Percentiles rank a stretch among this genome's conserved stretches.
Evolutionary conservation across 2,888 invertebrate genomes (phyloP).

Genomic region (Torymus auratus): DNA sequence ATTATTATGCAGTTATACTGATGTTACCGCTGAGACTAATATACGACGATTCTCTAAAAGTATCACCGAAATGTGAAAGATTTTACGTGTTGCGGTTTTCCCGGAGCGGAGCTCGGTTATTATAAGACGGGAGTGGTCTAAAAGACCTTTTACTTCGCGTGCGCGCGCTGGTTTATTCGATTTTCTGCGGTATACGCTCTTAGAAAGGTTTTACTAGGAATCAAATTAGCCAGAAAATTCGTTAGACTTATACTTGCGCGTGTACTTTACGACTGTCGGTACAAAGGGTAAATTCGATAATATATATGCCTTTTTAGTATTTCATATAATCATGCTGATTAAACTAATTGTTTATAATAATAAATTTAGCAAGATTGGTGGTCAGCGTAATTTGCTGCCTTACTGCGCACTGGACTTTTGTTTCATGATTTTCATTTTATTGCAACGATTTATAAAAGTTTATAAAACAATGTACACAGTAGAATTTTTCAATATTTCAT

Average conservation of each 20-base stretch:
- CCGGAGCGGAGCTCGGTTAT: conserved; percentile 30
- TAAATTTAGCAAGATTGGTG: too few relatives aligned
- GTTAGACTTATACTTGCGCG: conserved; percentile 9
- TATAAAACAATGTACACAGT: too few relatives aligned
- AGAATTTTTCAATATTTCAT: too few relatives aligned
- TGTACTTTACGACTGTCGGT: neutral
- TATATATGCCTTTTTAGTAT: too few relatives aligned
- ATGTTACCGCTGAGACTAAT: conserved; percentile 10
- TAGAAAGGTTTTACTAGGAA: conserved; percentile 46
- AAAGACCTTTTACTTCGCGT: conserved; percentile 38
- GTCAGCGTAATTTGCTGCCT: too few relatives aligned
- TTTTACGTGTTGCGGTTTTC: conserved; percentile 51
- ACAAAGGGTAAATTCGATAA: too few relatives aligned
- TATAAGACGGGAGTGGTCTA: conserved; percentile 45
- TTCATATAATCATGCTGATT: too few relatives aligned
- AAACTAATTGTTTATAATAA: too few relatives aligned
- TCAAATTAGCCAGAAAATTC: conserved; percentile 36
- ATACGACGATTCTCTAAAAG: conserved; percentile 11
- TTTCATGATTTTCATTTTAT: too few relatives aligned
- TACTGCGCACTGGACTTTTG: too few relatives aligned
- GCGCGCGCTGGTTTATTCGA: conserved; percentile 28
- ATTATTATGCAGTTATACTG: conserved; percentile 48
- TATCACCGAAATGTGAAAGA: conserved; percentile 51
- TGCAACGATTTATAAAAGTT: too few relatives aligned
- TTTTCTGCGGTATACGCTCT: conserved; percentile 23